These are phyloP conservation scores for Trachelipus rathkii DNA, from an alignment of 1,140 invertebrate species.

Conservation along the genomic window DNA sequence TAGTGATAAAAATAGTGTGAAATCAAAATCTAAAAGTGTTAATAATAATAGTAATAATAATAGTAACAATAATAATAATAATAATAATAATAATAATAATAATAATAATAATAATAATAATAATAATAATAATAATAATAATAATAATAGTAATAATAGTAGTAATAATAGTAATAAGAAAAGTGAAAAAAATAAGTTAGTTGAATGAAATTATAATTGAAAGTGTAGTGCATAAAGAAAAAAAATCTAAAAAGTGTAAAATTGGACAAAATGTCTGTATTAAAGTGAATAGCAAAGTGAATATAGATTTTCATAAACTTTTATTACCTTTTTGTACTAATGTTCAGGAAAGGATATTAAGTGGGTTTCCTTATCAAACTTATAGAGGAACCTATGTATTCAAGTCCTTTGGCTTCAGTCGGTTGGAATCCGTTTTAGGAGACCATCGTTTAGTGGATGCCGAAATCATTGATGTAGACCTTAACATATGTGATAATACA, in stretches of 20 bases:
- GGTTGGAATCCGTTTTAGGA: neutral
- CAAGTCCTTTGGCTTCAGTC: neutral
- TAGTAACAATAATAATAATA: neutral
- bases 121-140: neutral
- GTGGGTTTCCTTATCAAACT: neutral
- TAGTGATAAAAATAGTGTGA: no score
- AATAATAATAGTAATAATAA: neutral
- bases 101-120: no score
- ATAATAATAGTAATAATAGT: neutral
- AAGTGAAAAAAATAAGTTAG: no score
- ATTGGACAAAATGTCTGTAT: neutral
- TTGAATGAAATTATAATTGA: no score
- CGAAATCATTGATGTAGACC: neutral
- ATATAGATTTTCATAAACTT: neutral
- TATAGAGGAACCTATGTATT: neutral
- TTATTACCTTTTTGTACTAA: neutral
- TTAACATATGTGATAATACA: neutral
- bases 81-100: neutral
- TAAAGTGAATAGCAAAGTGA: no score
- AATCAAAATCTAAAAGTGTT: no score
- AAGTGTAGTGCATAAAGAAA: neutral
- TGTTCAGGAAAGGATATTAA: neutral
- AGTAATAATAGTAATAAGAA: neutral
- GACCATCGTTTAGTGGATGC: neutral
- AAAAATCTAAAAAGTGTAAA: neutral